A percentile compares a stretch with the other conserved stretches of the same genome.
Evolutionary conservation across 1,140 invertebrate species (phyloP).

Genomic region (Theocolax elegans): DNA sequence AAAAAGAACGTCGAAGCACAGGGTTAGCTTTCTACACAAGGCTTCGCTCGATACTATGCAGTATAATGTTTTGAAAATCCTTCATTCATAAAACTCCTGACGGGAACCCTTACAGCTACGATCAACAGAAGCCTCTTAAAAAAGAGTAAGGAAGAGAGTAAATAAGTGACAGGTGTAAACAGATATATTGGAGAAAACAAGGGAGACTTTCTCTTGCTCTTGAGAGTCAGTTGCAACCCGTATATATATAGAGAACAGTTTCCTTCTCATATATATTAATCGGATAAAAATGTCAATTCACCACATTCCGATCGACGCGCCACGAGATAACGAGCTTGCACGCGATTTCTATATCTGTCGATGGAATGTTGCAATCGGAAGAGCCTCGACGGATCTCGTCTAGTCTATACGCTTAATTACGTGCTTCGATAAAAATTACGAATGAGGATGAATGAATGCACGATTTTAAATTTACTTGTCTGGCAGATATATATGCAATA

Average conservation of each 20-base stretch:
- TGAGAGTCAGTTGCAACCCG: constrained; percentile 20
- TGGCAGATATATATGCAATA: too few relatives aligned
- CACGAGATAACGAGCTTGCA: neutral
- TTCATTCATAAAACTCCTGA: constrained; percentile 16
- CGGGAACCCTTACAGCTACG: constrained; percentile 13
- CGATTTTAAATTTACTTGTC: too few relatives aligned
- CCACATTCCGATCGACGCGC: constrained; percentile 17
- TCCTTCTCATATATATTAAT: constrained; percentile 4
- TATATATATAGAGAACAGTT: neutral
- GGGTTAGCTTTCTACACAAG: too few relatives aligned
- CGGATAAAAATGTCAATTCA: constrained; percentile 29
- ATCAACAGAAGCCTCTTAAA: constrained; percentile 18
- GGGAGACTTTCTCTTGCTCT: too few relatives aligned
- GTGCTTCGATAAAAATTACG: neutral
- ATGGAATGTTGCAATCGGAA: too few relatives aligned
- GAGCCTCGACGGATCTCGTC: neutral
- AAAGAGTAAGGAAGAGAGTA: neutral
- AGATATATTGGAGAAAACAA: too few relatives aligned
- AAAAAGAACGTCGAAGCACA: too few relatives aligned
- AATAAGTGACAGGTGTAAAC: neutral
- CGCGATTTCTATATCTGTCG: too few relatives aligned
- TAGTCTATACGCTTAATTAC: neutral
- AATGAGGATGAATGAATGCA: too few relatives aligned
- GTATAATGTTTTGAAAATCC: constrained; percentile 22
- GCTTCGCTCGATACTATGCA: neutral